Evolutionary conservation across 2,113 vertebrate species (phyloP).

Genomic region (Perca fluviatilis): DNA sequence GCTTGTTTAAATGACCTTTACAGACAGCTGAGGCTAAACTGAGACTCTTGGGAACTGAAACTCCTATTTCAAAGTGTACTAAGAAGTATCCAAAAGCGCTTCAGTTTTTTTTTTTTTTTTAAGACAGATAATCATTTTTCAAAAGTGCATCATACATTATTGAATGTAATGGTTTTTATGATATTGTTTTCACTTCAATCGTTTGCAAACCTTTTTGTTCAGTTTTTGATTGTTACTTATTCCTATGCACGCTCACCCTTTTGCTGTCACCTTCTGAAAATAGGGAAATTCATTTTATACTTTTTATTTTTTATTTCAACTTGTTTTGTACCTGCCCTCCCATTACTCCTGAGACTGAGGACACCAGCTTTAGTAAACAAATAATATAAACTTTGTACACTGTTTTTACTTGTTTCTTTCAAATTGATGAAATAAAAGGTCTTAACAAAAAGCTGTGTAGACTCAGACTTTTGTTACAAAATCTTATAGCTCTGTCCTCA

Average conservation of each 20-base stretch:
- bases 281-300: conserved; percentile 82
- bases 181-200: conserved; percentile 71
- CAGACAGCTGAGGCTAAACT: conserved; percentile 54
- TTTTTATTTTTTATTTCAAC: conserved; percentile 73
- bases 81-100: conserved; percentile 60
- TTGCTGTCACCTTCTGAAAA: conserved; percentile 79
- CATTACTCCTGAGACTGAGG: conserved; percentile 78
- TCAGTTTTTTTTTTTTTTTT: conserved; percentile 69
- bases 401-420: conserved; percentile 83
- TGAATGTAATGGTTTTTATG: conserved; percentile 86
- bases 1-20: conserved; percentile 66
- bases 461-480: conserved; percentile 28
- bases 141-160: conserved; percentile 78
- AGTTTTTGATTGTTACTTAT: conserved; percentile 77
- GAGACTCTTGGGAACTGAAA: conserved; percentile 61
- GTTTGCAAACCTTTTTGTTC: conserved; percentile 68
- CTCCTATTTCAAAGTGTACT: conserved; percentile 47
- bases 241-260: conserved; percentile 79
- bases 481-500: not conserved
- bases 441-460: conserved; percentile 69
- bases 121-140: conserved; percentile 79
- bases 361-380: conserved; percentile 87
- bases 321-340: conserved; percentile 77
- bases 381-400: conserved; percentile 86
- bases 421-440: conserved; percentile 86